Conservation (phyloP, 2,113 vertebrate species). For the Dasypus novemcinctus region DNA sequence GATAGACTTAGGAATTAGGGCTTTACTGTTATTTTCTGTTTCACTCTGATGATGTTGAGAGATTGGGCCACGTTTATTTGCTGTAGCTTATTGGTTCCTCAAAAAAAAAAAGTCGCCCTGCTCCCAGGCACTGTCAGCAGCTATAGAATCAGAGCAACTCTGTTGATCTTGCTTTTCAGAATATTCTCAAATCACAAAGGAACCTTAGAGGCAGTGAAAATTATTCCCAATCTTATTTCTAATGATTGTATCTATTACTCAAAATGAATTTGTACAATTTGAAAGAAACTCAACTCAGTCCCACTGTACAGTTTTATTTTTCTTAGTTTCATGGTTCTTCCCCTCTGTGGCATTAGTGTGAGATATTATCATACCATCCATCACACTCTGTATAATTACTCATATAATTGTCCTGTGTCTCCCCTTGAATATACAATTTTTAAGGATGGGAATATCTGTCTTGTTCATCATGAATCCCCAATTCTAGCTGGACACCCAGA, state of each 20-base stretch:
- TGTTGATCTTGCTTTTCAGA: neutral
- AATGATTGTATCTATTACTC: neutral
- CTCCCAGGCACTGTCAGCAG: neutral
- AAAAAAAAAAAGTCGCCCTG: neutral
- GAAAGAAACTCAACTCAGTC: neutral
- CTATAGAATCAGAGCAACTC: neutral
- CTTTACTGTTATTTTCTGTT: neutral
- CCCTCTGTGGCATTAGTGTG: neutral
- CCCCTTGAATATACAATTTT: neutral
- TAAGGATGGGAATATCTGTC: neutral
- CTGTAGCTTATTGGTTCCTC: neutral
- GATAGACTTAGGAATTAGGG: neutral
- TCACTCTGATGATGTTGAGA: neutral
- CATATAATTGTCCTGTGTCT: neutral
- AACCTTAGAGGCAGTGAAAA: neutral
- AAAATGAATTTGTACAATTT: neutral
- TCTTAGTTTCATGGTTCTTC: neutral
- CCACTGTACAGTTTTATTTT: neutral
- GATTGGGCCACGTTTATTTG: neutral
- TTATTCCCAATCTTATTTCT: neutral
- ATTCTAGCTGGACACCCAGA: neutral
- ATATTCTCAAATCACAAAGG: slow-evolving; percentile 20
- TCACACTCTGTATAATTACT: neutral
- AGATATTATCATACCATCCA: neutral
- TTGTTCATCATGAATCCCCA: neutral